Conservation (phyloP, 1,140 invertebrate genomes). For the Luehdorfia chinensis region DNA sequence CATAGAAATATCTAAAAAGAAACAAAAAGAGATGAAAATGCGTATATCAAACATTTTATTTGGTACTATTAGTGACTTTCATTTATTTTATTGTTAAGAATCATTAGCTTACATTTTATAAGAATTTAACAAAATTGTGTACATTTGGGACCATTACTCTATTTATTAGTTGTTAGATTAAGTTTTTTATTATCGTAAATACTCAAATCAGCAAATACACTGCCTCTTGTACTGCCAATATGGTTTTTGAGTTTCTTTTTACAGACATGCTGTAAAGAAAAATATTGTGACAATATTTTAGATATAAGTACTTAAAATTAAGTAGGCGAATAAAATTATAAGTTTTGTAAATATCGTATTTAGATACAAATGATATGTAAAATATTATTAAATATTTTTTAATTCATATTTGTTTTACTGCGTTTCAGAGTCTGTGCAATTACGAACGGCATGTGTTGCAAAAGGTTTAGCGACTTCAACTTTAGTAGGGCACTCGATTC, state of each 20-base stretch:
- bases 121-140: slow-evolving; percentile 52
- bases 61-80: too few species aligned
- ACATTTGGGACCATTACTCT: slow-evolving; percentile 46
- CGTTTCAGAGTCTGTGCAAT: too few species aligned
- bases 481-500: too few species aligned
- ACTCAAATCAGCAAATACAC: slow-evolving; percentile 66
- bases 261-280: slow-evolving; percentile 16
- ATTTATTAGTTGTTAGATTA: slow-evolving; percentile 39
- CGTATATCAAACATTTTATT: too few species aligned
- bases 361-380: slow-evolving; percentile 68
- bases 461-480: too few species aligned
- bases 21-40: too few species aligned
- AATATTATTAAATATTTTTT: slow-evolving; percentile 68
- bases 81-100: too few species aligned
- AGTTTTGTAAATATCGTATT: slow-evolving; percentile 73
- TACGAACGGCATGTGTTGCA: too few species aligned
- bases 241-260: slow-evolving; percentile 17
- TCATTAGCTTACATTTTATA: too few species aligned
- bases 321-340: slow-evolving; percentile 45
- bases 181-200: slow-evolving; percentile 40
- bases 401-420: slow-evolving; percentile 26
- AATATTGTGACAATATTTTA: slow-evolving; percentile 46
- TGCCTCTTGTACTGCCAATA: slow-evolving; percentile 49
- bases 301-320: slow-evolving; percentile 34
- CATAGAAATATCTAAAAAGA: too few species aligned